Conservation (phyloP, 2,888 invertebrate species). For the Oxytorus armatus region DNA sequence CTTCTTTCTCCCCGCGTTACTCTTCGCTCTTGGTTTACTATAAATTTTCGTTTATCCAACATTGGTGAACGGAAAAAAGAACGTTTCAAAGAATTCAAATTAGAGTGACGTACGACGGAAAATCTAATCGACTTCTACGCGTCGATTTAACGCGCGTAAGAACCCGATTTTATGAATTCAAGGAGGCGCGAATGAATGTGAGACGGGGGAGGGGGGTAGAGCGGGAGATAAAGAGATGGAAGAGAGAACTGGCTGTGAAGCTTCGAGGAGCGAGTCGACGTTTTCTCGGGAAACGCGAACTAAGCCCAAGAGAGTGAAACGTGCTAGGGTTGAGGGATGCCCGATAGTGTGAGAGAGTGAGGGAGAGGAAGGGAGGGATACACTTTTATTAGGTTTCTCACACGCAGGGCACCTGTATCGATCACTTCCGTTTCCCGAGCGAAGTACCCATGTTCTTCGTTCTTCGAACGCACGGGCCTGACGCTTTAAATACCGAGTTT, state of each 20-base stretch:
- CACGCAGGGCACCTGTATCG: conserved; percentile 49
- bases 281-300: conserved; percentile 47
- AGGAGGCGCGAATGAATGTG: neutral
- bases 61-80: neutral
- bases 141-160: conserved; percentile 37
- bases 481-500: no score
- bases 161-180: conserved; percentile 38
- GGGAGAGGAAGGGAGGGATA: conserved; percentile 2
- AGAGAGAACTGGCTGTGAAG: conserved; percentile 11
- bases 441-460: neutral
- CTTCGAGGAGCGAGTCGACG: conserved; percentile 13
- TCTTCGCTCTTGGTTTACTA: conserved; percentile 22
- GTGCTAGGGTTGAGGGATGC: conserved; percentile 23
- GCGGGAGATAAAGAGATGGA: neutral
- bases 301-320: conserved; percentile 52
- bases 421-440: conserved; percentile 48
- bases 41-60: conserved; percentile 13
- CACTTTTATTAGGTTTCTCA: conserved; percentile 25
- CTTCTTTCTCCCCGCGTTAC: conserved; percentile 5
- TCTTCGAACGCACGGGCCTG: no score
- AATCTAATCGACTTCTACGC: conserved; percentile 11
- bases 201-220: neutral
- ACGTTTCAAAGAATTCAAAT: no score
- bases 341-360: neutral
- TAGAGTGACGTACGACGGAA: neutral